A percentile compares a stretch with the other conserved stretches of the same genome.
Evolutionary conservation across 2,888 invertebrate genomes (phyloP).

Genomic region (Congeria kusceri): DNA sequence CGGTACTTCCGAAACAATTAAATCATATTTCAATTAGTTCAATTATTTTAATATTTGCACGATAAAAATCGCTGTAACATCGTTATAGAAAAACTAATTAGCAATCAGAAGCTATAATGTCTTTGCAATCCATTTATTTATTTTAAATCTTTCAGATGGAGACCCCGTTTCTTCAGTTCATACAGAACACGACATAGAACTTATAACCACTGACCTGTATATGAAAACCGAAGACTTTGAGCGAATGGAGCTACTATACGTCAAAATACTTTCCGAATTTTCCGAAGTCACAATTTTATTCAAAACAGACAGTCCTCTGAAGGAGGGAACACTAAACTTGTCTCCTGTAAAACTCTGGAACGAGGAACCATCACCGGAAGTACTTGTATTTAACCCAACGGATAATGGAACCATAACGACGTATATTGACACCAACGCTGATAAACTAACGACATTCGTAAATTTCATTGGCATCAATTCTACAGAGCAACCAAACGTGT

Average conservation of each 20-base stretch:
- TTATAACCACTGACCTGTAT: conserved; percentile 50
- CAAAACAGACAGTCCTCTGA: conserved; percentile 39
- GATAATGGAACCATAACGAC: conserved; percentile 39
- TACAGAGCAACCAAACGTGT: conserved; percentile 22
- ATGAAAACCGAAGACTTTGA: conserved; percentile 41
- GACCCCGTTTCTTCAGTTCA: conserved; percentile 51
- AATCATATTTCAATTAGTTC: too few relatives aligned
- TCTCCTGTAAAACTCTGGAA: conserved; percentile 52
- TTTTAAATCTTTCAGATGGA: conserved; percentile 29
- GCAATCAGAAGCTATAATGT: too few relatives aligned
- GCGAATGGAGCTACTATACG: conserved; percentile 50
- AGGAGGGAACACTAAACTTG: conserved; percentile 38
- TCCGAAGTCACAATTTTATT: conserved; percentile 60
- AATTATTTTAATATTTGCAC: too few relatives aligned
- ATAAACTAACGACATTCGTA: conserved; percentile 50
- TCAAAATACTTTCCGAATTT: conserved; percentile 60
- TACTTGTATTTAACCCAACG: conserved; percentile 36
- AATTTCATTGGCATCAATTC: conserved; percentile 61
- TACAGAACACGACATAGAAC: conserved; percentile 42
- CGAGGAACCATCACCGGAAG: conserved; percentile 53
- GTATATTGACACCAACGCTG: conserved; percentile 49
- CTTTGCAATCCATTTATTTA: too few relatives aligned
- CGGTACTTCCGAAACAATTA: too few relatives aligned
- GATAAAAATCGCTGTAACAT: too few relatives aligned
- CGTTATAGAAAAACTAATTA: too few relatives aligned